These are phyloP conservation scores for Himalopsyche japonica DNA, from an alignment of 2,888 invertebrate species.

Conservation along the genomic window DNA sequence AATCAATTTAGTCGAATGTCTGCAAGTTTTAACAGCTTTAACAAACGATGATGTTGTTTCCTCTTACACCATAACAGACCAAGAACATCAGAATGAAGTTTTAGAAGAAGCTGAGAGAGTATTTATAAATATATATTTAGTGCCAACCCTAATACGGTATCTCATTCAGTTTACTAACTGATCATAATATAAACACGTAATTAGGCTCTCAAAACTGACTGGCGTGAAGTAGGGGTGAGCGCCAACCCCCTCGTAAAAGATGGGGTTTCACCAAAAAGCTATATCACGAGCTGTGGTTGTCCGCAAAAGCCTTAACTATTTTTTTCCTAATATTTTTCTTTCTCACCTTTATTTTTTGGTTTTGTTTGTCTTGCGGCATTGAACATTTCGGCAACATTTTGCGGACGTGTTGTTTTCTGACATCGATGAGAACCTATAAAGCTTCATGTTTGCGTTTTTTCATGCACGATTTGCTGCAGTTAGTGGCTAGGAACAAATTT, in stretches of 20 bases:
- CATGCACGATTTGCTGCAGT: too few relatives aligned
- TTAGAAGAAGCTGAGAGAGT: too few relatives aligned
- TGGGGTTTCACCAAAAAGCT: neutral
- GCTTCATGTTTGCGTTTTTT: neutral
- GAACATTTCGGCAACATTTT: neutral
- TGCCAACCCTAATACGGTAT: neutral
- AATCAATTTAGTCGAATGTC: too few relatives aligned
- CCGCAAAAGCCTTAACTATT: neutral
- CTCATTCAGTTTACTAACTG: neutral
- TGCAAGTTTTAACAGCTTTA: too few relatives aligned
- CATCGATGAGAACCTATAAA: neutral
- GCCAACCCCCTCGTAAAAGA: neutral
- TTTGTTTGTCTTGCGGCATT: neutral
- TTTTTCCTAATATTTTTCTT: neutral
- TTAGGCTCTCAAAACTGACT: constrained; percentile 1
- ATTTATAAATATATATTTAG: neutral
- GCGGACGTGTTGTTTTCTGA: neutral
- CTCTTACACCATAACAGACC: too few relatives aligned
- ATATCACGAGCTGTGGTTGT: neutral
- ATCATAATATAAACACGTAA: neutral
- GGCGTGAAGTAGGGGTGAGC: neutral
- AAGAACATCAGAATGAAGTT: too few relatives aligned
- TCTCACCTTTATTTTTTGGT: neutral
- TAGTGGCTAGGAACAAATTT: too few relatives aligned
- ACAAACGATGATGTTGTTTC: too few relatives aligned